These are phyloP conservation scores for Drosophila pruinosa DNA, from an alignment of 1,140 invertebrate species.

Conservation along the genomic window DNA sequence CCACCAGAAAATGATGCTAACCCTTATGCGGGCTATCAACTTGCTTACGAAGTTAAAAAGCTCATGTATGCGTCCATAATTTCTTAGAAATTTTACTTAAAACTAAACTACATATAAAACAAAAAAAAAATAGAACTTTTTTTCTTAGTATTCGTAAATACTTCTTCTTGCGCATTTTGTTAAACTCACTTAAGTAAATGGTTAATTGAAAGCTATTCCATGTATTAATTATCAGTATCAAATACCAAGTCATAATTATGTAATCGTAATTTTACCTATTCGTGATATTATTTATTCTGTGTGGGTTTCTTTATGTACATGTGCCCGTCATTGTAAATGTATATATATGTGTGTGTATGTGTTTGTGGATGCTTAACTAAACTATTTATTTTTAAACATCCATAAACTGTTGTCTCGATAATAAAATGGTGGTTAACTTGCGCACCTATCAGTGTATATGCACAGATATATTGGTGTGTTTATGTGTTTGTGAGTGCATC, in stretches of 20 bases:
- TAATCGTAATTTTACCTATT: conserved; percentile 45
- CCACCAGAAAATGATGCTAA: conserved; percentile 92
- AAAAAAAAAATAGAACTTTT: conserved; percentile 36
- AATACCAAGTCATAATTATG: conserved; percentile 30
- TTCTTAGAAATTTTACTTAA: conserved; percentile 73
- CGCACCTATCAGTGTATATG: conserved; percentile 33
- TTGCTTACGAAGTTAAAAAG: conserved; percentile 99
- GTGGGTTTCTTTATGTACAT: conserved; percentile 39
- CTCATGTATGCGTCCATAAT: conserved; percentile 95
- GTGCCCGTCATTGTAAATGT: conserved; percentile 32
- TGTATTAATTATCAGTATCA: conserved; percentile 59
- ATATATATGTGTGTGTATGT: conserved; percentile 16
- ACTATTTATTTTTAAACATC: not conserved
- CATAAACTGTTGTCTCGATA: conserved; percentile 9
- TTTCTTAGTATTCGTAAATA: conserved; percentile 76
- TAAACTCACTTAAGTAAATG: conserved; percentile 60
- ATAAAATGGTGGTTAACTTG: no score
- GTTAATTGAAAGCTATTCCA: conserved; percentile 74
- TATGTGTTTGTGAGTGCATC: conserved; percentile 20
- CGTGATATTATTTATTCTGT: conserved; percentile 58
- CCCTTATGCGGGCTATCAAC: conserved; percentile 96
- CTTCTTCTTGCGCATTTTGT: conserved; percentile 75
- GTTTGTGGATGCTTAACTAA: conserved; percentile 25
- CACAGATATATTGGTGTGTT: conserved; percentile 18
- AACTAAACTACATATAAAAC: conserved; percentile 32